A percentile compares a stretch with the other conserved stretches of the same genome.
phyloP scores from a whole-genome alignment of 1,140 invertebrate species.

The Saccostrea echinata region DNA sequence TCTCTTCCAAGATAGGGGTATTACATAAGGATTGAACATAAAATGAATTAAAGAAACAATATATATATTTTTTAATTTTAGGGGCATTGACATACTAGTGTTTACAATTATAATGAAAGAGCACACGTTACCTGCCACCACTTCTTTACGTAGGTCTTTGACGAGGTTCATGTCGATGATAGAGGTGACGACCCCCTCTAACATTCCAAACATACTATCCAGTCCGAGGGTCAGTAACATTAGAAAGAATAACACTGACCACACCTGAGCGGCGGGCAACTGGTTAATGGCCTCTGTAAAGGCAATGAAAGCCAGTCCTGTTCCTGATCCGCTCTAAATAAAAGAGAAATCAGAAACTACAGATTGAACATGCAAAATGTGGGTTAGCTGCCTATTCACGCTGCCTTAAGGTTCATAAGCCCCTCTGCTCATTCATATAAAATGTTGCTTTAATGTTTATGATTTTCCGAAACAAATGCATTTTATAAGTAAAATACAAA shows the following conservation, averaged over 20 bases:
- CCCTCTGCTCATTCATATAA: too few relatives aligned
- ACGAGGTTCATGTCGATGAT: constrained; percentile 61
- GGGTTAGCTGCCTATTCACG: too few relatives aligned
- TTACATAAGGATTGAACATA: too few relatives aligned
- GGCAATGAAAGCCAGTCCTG: constrained; percentile 96
- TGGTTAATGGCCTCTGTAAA: constrained; percentile 98
- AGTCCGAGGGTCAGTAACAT: constrained; percentile 96
- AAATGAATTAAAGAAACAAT: too few relatives aligned
- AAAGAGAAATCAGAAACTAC: neutral
- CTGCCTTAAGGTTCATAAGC: too few relatives aligned
- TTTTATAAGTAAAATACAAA: too few relatives aligned
- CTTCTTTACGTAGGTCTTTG: constrained; percentile 48
- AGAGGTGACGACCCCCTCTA: constrained; percentile 63
- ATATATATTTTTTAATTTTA: too few relatives aligned
- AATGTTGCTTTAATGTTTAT: too few relatives aligned
- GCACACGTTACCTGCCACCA: constrained; percentile 22
- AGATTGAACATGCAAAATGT: too few relatives aligned
- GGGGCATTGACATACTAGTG: too few relatives aligned
- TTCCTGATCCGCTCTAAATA: constrained; percentile 83
- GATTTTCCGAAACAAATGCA: too few relatives aligned
- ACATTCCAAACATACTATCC: constrained; percentile 83
- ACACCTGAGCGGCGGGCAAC: constrained; percentile 94
- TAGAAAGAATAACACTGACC: constrained; percentile 98
- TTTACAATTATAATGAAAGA: neutral
- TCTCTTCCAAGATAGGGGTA: too few relatives aligned